Evolutionary conservation across 1,140 invertebrate species (phyloP).

Genomic region (Tetramorium parvispinum): DNA sequence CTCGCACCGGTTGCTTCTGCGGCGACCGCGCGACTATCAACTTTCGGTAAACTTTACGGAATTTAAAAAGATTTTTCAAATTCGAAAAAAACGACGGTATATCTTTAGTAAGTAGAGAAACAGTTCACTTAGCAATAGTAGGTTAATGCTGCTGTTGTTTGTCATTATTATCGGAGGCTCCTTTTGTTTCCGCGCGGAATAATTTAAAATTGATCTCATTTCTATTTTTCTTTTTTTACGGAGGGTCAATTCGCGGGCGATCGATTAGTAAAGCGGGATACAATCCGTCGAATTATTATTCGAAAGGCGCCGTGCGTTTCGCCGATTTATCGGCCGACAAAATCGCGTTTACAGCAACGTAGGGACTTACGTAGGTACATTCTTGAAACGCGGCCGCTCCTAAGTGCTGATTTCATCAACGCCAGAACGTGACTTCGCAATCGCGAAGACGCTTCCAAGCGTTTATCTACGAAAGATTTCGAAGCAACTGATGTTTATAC

Average conservation of each 20-base stretch:
- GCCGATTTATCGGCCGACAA: slow-evolving; percentile 26
- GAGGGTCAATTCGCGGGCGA: neutral
- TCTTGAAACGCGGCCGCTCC: slow-evolving; percentile 30
- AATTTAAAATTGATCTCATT: neutral
- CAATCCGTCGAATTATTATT: slow-evolving; percentile 12
- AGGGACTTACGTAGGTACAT: neutral
- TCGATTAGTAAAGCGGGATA: neutral
- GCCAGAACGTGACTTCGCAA: slow-evolving; percentile 46
- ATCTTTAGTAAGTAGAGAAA: neutral
- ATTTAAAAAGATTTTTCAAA: neutral
- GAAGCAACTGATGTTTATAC: neutral
- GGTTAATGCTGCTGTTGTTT: neutral
- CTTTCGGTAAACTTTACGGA: neutral
- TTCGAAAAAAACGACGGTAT: neutral
- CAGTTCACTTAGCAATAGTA: neutral
- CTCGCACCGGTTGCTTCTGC: slow-evolving; percentile 43
- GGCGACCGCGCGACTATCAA: neutral
- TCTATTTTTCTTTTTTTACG: neutral
- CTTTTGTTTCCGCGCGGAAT: neutral
- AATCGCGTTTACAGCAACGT: slow-evolving; percentile 2
- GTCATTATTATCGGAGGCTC: neutral
- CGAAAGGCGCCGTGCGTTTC: neutral
- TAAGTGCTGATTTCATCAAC: slow-evolving; percentile 52
- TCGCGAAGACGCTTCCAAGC: neutral
- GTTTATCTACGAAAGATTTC: slow-evolving; percentile 36